These are phyloP conservation scores for Chelon auratus DNA, from an alignment of 2,797 vertebrate genomes.

Conservation along the genomic window DNA sequence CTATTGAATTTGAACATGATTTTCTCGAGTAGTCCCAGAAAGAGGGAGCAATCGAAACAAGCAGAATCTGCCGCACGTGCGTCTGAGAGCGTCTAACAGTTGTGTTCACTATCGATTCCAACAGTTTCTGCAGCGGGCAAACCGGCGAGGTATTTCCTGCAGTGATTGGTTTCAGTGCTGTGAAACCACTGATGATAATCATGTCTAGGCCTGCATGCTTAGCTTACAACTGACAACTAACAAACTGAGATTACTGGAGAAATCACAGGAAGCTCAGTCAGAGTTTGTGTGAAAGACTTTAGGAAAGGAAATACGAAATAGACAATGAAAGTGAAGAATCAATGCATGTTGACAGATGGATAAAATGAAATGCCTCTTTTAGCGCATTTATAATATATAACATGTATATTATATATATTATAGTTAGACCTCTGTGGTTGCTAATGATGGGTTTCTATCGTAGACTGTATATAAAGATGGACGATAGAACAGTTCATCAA, in stretches of 20 bases:
- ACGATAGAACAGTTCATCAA: too few species aligned
- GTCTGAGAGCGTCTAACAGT: constrained; percentile 94
- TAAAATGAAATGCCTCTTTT: too few species aligned
- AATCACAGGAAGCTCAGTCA: too few species aligned
- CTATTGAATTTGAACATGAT: constrained; percentile 96
- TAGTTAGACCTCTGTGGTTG: too few species aligned
- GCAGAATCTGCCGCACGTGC: constrained; percentile 95
- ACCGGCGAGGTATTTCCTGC: constrained; percentile 98
- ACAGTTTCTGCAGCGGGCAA: constrained; percentile 94
- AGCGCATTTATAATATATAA: too few species aligned
- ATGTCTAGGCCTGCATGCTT: constrained; percentile 94
- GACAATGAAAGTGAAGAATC: too few species aligned
- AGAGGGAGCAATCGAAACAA: constrained; percentile 95
- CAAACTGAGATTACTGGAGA: neutral
- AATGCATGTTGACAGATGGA: too few species aligned
- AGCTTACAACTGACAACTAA: constrained; percentile 81
- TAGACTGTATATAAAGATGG: too few species aligned
- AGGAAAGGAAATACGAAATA: neutral
- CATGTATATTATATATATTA: too few species aligned
- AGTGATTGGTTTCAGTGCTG: constrained; percentile 97
- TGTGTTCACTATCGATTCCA: constrained; percentile 96
- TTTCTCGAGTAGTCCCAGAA: constrained; percentile 98
- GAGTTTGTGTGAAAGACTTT: neutral
- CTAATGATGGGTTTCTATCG: too few species aligned
- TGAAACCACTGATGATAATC: constrained; percentile 88